These are phyloP conservation scores for Clepsis dumicolana DNA, from an alignment of 2,888 invertebrate species.

Conservation along the genomic window DNA sequence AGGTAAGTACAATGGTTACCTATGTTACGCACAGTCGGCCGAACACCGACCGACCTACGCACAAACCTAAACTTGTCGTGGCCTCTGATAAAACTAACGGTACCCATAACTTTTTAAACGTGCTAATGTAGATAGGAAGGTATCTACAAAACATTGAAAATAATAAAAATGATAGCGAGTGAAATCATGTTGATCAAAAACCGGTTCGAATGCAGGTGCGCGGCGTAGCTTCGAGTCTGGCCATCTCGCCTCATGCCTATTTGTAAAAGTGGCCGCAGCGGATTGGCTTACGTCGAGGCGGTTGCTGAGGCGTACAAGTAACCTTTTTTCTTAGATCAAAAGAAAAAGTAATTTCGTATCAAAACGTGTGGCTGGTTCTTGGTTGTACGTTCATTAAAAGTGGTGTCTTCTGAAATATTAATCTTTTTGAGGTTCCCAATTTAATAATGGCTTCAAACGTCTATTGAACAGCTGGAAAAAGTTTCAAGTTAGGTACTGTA, in stretches of 20 bases:
- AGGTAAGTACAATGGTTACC: background rate
- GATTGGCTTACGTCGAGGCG: slow-evolving; percentile 21
- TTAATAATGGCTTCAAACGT: background rate
- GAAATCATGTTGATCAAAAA: slow-evolving; percentile 78
- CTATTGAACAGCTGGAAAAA: background rate
- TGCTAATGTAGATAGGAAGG: slow-evolving; percentile 2
- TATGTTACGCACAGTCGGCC: background rate
- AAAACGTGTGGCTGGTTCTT: background rate
- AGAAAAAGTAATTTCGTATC: slow-evolving; percentile 26
- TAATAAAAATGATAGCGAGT: slow-evolving; percentile 53
- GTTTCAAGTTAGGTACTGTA: no score
- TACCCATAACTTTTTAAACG: background rate
- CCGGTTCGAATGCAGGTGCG: slow-evolving; percentile 83
- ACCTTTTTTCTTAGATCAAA: slow-evolving; percentile 32
- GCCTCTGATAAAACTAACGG: background rate
- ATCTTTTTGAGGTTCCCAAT: background rate
- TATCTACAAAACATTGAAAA: slow-evolving; percentile 2
- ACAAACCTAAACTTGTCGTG: background rate
- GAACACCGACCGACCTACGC: background rate
- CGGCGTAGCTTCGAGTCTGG: slow-evolving; percentile 48
- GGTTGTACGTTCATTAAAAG: slow-evolving; percentile 3
- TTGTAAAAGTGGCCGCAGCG: slow-evolving; percentile 39
- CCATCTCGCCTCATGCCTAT: slow-evolving; percentile 49
- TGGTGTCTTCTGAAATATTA: background rate
- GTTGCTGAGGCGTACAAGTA: slow-evolving; percentile 21